Evolutionary conservation across 2,888 invertebrate genomes (phyloP).

Genomic region (Drosophila quinaria): DNA sequence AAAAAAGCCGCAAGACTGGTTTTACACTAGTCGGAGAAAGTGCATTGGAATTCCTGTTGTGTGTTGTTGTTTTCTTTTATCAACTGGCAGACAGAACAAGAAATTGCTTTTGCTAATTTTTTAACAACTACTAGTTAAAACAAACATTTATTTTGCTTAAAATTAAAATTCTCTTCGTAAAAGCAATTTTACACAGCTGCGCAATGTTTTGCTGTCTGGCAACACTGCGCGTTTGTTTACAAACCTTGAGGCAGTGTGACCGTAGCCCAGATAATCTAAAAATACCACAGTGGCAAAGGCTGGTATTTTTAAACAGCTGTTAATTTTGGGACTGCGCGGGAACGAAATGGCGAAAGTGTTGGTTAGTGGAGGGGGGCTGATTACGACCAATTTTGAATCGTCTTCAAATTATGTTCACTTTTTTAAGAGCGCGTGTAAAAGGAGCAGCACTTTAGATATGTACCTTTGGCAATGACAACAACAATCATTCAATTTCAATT

Average conservation of each 20-base stretch:
- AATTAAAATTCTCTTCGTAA: no score
- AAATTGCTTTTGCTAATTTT: constrained; percentile 15
- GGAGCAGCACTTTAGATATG: not conserved
- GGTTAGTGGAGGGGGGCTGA: constrained; percentile 4
- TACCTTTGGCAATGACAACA: constrained; percentile 12
- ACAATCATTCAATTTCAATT: constrained; percentile 54
- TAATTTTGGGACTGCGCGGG: not conserved
- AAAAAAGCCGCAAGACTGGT: constrained; percentile 63
- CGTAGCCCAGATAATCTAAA: not conserved
- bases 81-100: constrained; percentile 6
- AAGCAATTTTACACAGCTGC: constrained; percentile 1
- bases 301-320: constrained; percentile 43
- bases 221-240: constrained; percentile 53
- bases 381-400: constrained; percentile 18
- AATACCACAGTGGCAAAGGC: constrained; percentile 7
- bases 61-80: constrained; percentile 10
- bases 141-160: constrained; percentile 8
- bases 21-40: constrained; percentile 66
- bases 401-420: constrained; percentile 25
- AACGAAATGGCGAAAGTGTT: not conserved
- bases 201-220: constrained; percentile 22
- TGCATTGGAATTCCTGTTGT: constrained; percentile 69
- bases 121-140: constrained; percentile 10
- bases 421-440: constrained; percentile 6
- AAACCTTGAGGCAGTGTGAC: constrained; percentile 38